Evolutionary conservation across 2,797 vertebrate species (phyloP), one percentile per base, ranked within the genome.

Genomic region (Aldrovandia affinis): DNA sequence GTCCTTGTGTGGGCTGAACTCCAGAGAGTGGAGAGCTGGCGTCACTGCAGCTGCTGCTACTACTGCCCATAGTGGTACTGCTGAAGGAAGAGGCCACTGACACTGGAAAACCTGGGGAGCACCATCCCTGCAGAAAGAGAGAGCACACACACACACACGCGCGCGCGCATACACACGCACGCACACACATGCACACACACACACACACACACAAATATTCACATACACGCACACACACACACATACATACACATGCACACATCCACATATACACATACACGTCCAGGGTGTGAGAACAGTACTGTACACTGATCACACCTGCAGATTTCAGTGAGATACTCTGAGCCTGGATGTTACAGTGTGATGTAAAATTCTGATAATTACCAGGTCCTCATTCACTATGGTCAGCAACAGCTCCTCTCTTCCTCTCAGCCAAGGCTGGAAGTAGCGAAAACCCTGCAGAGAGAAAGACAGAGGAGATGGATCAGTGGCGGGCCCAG

Each of bases 401-500:
- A 96, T 94, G 0, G 96, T 96, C 82, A 96, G 90, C 81, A 96
- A 92, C 86, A 96, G 85, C 88, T 96, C 96, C 84, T 96, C 96
- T 81, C 95, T 95, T 12, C 96, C 96, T 55, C 96, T 92, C 0
- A 96, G 92, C 96, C 96, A 96, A 0, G 95, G 94, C 91, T 96
- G 96, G 87, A 96, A 96, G 88, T 96, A 96, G 83, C 94, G 94
- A 86, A 96, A 96, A 0, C 96, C 96, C 96, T 96, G 59, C 0
- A 42, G 20, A 47, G 78, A 54, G 25, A 84, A 18, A 18, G 33
- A 20, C 9, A 15, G 39, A 79, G 22, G 52, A n/a, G n/a, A n/a
- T n/a, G n/a, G n/a, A n/a, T n/a, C n/a, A n/a, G n/a, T n/a, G n/a
- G n/a, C n/a, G n/a, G n/a, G n/a, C n/a, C n/a, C n/a, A n/a, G n/a